These are phyloP conservation scores for Hoplostethus atlanticus DNA, from an alignment of 2,797 vertebrate genomes.

Conservation along the genomic window DNA sequence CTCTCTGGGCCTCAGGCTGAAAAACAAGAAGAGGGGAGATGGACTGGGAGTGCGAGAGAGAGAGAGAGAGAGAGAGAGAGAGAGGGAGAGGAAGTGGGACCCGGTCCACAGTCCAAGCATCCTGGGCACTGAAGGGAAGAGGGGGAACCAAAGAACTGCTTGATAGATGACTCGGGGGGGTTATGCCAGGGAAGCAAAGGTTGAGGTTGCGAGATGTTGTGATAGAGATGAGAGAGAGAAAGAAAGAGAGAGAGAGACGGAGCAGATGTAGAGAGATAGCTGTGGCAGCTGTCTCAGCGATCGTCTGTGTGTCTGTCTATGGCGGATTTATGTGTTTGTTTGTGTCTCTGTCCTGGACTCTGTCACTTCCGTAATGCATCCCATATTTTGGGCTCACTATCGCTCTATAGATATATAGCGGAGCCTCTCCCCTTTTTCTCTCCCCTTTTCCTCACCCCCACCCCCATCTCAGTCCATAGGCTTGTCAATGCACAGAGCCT, in stretches of 20 bases:
- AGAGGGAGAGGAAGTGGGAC: constrained; percentile 30
- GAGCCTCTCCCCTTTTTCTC: constrained; percentile 32
- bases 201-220: constrained; percentile 57
- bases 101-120: constrained; percentile 35
- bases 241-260: constrained; percentile 20
- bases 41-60: constrained; percentile 44
- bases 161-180: constrained; percentile 57
- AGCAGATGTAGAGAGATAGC: constrained; percentile 68
- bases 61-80: constrained; percentile 35
- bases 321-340: constrained; percentile 87
- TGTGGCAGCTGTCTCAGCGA: constrained; percentile 76
- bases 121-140: constrained; percentile 53
- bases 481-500: constrained; percentile 50
- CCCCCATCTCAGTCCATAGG: constrained; percentile 31
- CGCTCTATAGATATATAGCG: constrained; percentile 21
- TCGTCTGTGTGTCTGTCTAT: constrained; percentile 75
- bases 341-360: constrained; percentile 77
- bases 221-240: constrained; percentile 31
- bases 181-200: constrained; percentile 53
- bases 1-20: constrained; percentile 68
- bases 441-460: constrained; percentile 38
- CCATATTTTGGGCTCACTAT: constrained; percentile 76
- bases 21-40: constrained; percentile 66
- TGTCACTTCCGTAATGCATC: constrained; percentile 85
- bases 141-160: constrained; percentile 47